Evolutionary conservation across 1,140 invertebrate species (phyloP), one percentile per base, ranked within the genome.

Genomic region (Brachionus rubens): DNA sequence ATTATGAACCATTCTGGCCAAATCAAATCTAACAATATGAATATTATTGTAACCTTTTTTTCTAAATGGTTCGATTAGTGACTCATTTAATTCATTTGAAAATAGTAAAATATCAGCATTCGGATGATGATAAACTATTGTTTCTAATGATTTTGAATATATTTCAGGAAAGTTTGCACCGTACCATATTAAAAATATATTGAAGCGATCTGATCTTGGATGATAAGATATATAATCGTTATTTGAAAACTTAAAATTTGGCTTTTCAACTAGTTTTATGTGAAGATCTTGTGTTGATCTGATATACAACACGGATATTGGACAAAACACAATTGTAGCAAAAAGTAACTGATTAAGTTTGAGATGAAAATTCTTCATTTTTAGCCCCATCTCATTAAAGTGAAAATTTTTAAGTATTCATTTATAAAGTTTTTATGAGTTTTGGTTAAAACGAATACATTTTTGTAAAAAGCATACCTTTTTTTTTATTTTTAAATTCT

Each of bases 101-200:
- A 40, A 59, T n/a, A 59, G 14, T 33, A 59, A 36, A 19, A 59
- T 36, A 36, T 59, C 54, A 36, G 28, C 26, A 16, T 59, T 40
- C 19, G 54, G 54, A 59, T 59, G 54, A 59, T 36, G 36, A 19
- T 33, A 36, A 19, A 59, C 30, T 2, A 59, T 9, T n/a, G 54
- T 59, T 36, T 36, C 14, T 9, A 59, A 59, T 3, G 28, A 10
- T 36, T 59, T 59, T 33, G 19, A 33, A n/a, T 59, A 59, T 33
- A 59, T 59, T 0, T 16, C 14, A 0, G 54, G 16, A 33, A 59
- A 59, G 1, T 1, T 1, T 16, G 16, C 28, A 5, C 54, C 54
- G 16, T 33, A n/a, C 54, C 54, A 59, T 7, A 59, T 59, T 36
- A 59, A 9, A 59, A 59, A 59, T 16, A 59, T 59, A 16, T 59